Evolutionary conservation across 2,797 vertebrate genomes (phyloP).

Genomic region (Gobionotothen gibberifrons): DNA sequence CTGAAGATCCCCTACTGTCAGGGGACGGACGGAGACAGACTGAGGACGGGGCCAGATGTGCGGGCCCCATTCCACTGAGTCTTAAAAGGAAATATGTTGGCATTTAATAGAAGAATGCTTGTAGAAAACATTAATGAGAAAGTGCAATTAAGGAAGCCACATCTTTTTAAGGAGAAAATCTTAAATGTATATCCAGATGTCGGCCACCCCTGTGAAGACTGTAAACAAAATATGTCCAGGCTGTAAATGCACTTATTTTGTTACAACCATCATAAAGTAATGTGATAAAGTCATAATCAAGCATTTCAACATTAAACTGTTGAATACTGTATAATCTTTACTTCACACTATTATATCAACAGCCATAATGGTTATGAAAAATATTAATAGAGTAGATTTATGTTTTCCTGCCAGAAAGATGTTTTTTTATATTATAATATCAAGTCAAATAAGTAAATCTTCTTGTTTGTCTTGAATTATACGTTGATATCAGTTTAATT

Average conservation of each 20-base stretch:
- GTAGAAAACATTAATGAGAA: conserved; percentile 41
- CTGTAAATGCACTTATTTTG: conserved; percentile 40
- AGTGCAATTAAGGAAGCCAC: conserved; percentile 36
- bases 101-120: conserved; percentile 31
- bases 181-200: conserved; percentile 58
- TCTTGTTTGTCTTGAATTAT: not conserved
- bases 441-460: not conserved
- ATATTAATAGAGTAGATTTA: not conserved
- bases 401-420: not conserved
- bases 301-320: not conserved
- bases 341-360: not conserved
- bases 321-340: not conserved
- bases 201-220: conserved; percentile 41
- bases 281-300: not conserved
- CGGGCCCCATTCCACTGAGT: conserved; percentile 7
- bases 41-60: conserved; percentile 69
- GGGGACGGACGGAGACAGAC: conserved; percentile 43
- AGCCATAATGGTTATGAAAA: not conserved
- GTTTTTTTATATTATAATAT: not conserved
- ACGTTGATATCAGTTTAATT: not conserved
- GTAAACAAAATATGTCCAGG: conserved; percentile 41
- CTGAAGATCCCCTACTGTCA: conserved; percentile 62
- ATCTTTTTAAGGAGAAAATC: conserved; percentile 29
- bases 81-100: conserved; percentile 37
- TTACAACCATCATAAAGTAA: conserved; percentile 1